Conservation (phyloP, 2,113 vertebrate genomes). For the Fulica atra region DNA sequence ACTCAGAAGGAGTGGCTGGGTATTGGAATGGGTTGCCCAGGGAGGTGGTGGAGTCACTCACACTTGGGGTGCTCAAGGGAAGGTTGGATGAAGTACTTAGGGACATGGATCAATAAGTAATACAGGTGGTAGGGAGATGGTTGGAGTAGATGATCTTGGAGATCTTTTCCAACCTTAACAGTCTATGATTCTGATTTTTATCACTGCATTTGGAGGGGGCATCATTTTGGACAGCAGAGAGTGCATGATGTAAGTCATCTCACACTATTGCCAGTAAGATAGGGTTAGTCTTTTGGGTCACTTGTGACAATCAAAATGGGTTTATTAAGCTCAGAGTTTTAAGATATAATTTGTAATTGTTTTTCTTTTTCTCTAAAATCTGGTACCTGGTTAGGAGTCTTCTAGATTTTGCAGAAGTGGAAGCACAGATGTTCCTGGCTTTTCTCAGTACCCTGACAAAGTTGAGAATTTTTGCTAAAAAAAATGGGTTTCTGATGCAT, state of each 20-base stretch:
- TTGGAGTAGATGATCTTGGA: no score
- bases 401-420: neutral
- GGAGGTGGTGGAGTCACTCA: no score
- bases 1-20: no score
- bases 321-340: neutral
- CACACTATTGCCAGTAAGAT: neutral
- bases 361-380: neutral
- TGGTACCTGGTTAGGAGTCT: neutral
- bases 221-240: neutral
- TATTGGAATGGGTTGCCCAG: no score
- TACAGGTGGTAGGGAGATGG: no score
- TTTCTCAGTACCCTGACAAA: neutral
- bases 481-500: neutral
- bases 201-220: neutral
- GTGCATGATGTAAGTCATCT: neutral
- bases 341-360: neutral
- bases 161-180: no score
- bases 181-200: neutral
- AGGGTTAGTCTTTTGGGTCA: neutral
- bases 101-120: no score
- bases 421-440: neutral
- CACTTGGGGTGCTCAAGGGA: no score
- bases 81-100: no score
- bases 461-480: neutral
- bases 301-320: neutral